These are phyloP conservation scores for Toxotes lorentzi DNA, from an alignment of 2,797 vertebrate species.

Conservation along the genomic window DNA sequence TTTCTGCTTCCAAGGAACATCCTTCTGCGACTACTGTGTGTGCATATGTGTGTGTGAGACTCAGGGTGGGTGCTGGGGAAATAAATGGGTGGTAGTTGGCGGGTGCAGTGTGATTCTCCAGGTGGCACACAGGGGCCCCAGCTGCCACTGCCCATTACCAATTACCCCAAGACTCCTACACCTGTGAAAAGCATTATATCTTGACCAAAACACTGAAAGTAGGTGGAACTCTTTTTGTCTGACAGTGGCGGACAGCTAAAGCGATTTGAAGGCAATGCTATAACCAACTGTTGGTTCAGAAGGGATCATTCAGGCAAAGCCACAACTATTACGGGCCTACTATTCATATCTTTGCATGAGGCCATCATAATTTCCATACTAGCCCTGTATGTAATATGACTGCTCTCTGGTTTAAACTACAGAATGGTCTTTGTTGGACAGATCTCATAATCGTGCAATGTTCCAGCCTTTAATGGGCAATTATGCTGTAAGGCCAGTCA, in stretches of 20 bases:
- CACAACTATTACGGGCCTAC: constrained; percentile 82
- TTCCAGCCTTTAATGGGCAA: constrained; percentile 81
- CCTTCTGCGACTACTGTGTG: constrained; percentile 66
- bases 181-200: constrained; percentile 83
- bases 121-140: constrained; percentile 76
- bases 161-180: constrained; percentile 73
- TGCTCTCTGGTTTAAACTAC: constrained; percentile 78
- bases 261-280: constrained; percentile 77
- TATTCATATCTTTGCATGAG: constrained; percentile 82
- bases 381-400: constrained; percentile 77
- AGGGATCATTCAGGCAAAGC: constrained; percentile 81
- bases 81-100: constrained; percentile 67
- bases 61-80: constrained; percentile 43
- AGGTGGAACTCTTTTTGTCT: constrained; percentile 68
- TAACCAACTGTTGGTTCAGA: constrained; percentile 82
- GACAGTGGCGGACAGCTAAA: constrained; percentile 80
- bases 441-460: constrained; percentile 75
- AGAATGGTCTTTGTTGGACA: constrained; percentile 80
- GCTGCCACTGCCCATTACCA: constrained; percentile 69
- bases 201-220: constrained; percentile 76
- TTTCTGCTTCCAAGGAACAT: constrained; percentile 81
- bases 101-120: constrained; percentile 71
- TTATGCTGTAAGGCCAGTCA: constrained; percentile 68
- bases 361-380: constrained; percentile 84
- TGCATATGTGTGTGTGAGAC: constrained; percentile 28